phyloP scores from a whole-genome alignment of 1,140 invertebrate genomes.

The Amphibalanus amphitrite region DNA sequence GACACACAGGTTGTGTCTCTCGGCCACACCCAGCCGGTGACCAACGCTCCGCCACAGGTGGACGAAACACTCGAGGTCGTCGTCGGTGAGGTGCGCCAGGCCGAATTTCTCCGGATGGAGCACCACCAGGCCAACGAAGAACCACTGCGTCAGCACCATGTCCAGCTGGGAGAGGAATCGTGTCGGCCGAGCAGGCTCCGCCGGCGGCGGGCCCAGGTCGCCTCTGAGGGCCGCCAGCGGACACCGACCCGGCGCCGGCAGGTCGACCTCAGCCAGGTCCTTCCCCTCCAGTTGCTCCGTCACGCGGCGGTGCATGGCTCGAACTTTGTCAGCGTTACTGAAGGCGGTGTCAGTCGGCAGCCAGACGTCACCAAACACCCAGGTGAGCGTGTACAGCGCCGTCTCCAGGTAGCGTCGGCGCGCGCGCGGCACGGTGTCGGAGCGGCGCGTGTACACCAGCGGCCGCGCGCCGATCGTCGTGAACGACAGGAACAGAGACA shows the following conservation, averaged over 20 bases:
- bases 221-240: neutral
- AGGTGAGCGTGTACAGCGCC: constrained; percentile 45
- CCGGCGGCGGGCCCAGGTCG: constrained; percentile 2
- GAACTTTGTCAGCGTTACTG: constrained; percentile 28
- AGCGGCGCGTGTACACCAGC: constrained; percentile 31
- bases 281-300: constrained; percentile 30
- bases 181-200: constrained; percentile 5
- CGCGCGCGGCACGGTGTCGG: constrained; percentile 33
- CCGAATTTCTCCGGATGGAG: constrained; percentile 45
- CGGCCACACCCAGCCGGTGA: constrained; percentile 57
- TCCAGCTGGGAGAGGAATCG: constrained; percentile 47
- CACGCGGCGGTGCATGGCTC: constrained; percentile 27
- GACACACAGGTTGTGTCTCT: constrained; percentile 44
- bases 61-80: constrained; percentile 52
- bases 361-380: constrained; percentile 49
- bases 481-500: constrained; percentile 19
- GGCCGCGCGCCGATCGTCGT: constrained; percentile 23
- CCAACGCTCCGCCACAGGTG: constrained; percentile 73
- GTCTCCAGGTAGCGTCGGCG: constrained; percentile 59
- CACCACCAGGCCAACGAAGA: constrained; percentile 57
- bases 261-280: constrained; percentile 27
- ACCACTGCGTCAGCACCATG: constrained; percentile 48
- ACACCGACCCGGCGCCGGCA: constrained; percentile 24
- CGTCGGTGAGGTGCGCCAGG: constrained; percentile 30
- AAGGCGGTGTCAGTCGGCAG: constrained; percentile 25